phyloP scores from a whole-genome alignment of 2,113 vertebrate species.

The Scomber colias region DNA sequence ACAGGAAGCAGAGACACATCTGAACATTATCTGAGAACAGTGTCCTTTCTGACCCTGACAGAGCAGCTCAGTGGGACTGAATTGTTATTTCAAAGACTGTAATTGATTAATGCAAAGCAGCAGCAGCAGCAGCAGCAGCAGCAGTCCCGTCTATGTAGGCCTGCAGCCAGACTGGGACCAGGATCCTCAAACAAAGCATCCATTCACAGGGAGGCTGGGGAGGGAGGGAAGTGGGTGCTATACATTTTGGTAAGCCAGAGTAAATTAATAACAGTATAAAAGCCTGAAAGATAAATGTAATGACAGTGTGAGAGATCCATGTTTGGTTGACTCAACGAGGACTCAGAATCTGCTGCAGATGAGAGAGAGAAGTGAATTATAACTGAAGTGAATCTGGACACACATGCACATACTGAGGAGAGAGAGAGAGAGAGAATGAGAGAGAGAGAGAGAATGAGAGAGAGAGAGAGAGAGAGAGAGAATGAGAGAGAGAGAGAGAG shows the following conservation, averaged over 20 bases:
- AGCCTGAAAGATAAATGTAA: not conserved
- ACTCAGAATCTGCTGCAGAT: not conserved
- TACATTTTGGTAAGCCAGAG: conserved; percentile 57
- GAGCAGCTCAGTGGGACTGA: conserved; percentile 14
- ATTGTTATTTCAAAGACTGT: conserved; percentile 60
- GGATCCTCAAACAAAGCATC: conserved; percentile 73
- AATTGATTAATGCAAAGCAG: conserved; percentile 65
- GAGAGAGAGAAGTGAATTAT: conserved; percentile 35
- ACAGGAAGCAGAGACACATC: not conserved
- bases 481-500: conserved; percentile 33
- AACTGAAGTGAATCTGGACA: conserved; percentile 34
- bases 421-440: not conserved
- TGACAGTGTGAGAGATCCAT: not conserved
- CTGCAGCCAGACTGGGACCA: conserved; percentile 8
- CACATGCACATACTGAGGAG: conserved; percentile 6
- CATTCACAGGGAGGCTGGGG: conserved; percentile 50
- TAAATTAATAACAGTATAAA: conserved; percentile 42
- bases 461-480: conserved; percentile 16
- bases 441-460: conserved; percentile 23
- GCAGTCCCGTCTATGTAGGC: conserved; percentile 27
- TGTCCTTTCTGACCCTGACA: conserved; percentile 4
- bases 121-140: conserved; percentile 6
- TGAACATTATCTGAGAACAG: not conserved
- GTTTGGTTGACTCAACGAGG: not conserved
- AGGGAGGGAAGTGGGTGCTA: not conserved